Base-by-base conservation (phyloP, 2,113 vertebrate species). In the Myotis brandtii region DNA sequence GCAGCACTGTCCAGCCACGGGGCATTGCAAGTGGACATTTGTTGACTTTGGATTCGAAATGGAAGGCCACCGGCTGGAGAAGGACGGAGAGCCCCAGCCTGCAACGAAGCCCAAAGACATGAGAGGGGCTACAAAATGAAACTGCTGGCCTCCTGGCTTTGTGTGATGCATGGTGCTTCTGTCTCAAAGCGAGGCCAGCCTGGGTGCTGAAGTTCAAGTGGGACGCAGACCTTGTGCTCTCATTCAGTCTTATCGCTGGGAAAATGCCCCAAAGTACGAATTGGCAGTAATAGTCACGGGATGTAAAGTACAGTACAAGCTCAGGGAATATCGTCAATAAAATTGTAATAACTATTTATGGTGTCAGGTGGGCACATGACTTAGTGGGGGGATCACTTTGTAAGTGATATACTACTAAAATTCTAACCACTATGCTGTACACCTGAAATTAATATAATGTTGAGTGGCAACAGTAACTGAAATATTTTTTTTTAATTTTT, bases 191-290 rank as follows among this genome's bases (percentile, higher is more conserved):
- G 10, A 87, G 70, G 18, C 64, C 27, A 80, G 52, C 54, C 81
- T 56, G 0, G 1, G 9, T 16, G 32, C 20, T 66, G 40, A 72
- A 75, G 34, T 75, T 21, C 14, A 81, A 76, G 46, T 18, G 59
- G 77, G 88, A 79, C 62, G 18, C 72, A 52, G 43, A 69, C 30
- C 69, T 12, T 8, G 0, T 5, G 9, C 23, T 56, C 94, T n/a
- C n/a, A 89, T 73, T 64, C 62, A 9, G 1, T 46, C 43, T 16
- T 52, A 86, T 23, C 76, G 54, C 77, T 95, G 89, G 85, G 76
- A 93, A 95, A 88, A 93, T 40, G 73, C 52, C 93, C 67, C 54
- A 54, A 52, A 59, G 75, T 21, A n/a, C 30, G n/a, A 52, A 52
- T 52, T n/a, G 46, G 17, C 75, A 77, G 48, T 52, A 52, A 52